Evolutionary conservation across 2,888 invertebrate genomes (phyloP), one percentile per base, ranked within the genome.

Genomic region (Plagodis pulveraria): DNA sequence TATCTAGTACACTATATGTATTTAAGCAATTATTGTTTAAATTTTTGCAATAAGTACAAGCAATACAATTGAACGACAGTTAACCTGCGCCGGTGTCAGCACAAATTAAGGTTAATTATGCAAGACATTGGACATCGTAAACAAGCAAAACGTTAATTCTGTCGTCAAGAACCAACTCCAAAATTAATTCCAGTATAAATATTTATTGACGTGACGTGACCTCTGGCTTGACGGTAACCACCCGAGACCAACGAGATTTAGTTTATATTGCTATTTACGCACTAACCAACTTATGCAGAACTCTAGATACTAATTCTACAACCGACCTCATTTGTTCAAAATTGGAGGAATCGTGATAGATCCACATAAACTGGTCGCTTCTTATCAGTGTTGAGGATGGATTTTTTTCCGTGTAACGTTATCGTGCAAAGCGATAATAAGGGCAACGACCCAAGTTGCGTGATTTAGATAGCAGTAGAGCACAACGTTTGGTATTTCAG

Each of bases 351-450:
- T 69, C 69, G 59, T 66, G 58, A 74, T 54, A 74, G 81, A 57
- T 78, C 85, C 75, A 52, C 47, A 66, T 64, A 74, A 56, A 73
- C 73, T 84, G 83, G 85, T 58, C 66, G 62, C 61, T 60, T 65
- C 75, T 81, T 86, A 89, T 89, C 87, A 80, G 67, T 65, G 69
- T 71, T 73, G 76, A 82, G 79, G 77, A 81, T 76, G 86, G 82
- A 82, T 86, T 89, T 89, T n/a, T 89, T 91, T 89, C 86, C 87
- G 85, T 84, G 73, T 83, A 81, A 81, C 79, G 81, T 85, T 89
- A 91, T 91, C 91, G 82, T 80, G 73, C 80, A 81, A 82, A 76
- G 77, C 72, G 91, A 89, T 91, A 89, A 83, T 77, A 80, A 77
- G 89, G 81, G 74, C 85, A 83, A 81, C 73, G 86, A 89, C 85